Conservation (phyloP, 2,113 vertebrate genomes). For the Varanus salvator region DNA sequence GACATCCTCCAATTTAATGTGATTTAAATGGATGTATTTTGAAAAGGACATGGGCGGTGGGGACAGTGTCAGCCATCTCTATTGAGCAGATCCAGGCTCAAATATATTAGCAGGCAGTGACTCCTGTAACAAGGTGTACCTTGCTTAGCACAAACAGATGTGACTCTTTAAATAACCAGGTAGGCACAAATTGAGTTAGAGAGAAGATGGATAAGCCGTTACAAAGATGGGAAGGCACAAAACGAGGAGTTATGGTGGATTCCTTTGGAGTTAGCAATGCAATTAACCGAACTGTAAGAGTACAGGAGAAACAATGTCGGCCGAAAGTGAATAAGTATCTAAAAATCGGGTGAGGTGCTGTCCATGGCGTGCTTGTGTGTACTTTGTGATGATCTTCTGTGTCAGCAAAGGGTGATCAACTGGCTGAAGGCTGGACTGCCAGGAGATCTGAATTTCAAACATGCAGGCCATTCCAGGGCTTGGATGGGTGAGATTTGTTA, state of each 20-base stretch:
- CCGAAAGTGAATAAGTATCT: slow-evolving; percentile 7
- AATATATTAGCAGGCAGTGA: neutral
- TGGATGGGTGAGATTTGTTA: neutral
- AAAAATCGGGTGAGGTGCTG: neutral
- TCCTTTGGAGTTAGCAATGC: slow-evolving; percentile 18
- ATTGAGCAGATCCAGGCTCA: neutral
- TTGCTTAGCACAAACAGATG: slow-evolving; percentile 7
- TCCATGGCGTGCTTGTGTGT: neutral
- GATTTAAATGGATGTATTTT: slow-evolving; percentile 7
- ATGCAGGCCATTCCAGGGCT: neutral
- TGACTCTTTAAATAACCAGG: slow-evolving; percentile 18
- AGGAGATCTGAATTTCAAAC: neutral
- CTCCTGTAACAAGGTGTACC: neutral
- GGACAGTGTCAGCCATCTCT: neutral
- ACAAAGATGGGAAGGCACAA: neutral
- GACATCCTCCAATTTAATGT: slow-evolving; percentile 12
- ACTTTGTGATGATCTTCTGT: neutral
- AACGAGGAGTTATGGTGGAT: slow-evolving; percentile 12
- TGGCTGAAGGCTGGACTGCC: neutral
- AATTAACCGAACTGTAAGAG: slow-evolving; percentile 23
- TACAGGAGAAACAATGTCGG: neutral
- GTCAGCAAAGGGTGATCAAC: slow-evolving; percentile 2
- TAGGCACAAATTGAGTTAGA: neutral
- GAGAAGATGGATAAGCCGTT: neutral
- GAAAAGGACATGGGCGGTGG: neutral